phyloP scores from a whole-genome alignment of 2,888 invertebrate species.

The Anodontia alba region DNA sequence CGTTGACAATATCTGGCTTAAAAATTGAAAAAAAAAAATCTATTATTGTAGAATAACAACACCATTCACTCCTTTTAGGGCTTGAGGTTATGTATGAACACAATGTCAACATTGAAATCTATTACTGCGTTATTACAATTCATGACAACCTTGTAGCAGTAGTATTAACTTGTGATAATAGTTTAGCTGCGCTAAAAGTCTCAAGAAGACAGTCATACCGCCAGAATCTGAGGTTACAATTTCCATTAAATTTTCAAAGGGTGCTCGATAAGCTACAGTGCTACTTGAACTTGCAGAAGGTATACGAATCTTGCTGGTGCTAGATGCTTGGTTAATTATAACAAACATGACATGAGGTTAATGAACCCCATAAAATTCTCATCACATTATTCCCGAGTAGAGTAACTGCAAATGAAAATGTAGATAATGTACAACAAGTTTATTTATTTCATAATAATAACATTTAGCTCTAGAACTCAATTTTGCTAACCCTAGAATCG shows the following conservation, averaged over 20 bases:
- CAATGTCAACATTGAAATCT: conserved; percentile 43
- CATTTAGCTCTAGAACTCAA: no score
- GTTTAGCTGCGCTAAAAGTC: conserved; percentile 29
- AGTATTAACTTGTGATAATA: conserved; percentile 18
- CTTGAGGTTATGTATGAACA: conserved; percentile 47
- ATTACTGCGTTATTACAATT: conserved; percentile 3
- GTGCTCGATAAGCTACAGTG: conserved; percentile 6
- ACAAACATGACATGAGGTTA: conserved; percentile 22
- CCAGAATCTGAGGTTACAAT: conserved; percentile 29
- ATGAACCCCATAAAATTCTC: conserved; percentile 29
- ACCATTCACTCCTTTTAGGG: conserved; percentile 50
- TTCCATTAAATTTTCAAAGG: conserved; percentile 17
- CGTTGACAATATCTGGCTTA: conserved; percentile 13
- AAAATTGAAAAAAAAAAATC: conserved; percentile 5
- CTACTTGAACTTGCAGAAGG: conserved; percentile 29
- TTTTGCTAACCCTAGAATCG: no score
- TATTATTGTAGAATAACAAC: conserved; percentile 37
- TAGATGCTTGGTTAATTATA: conserved; percentile 17
- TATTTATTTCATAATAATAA: conserved; percentile 14
- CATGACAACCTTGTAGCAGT: conserved; percentile 24
- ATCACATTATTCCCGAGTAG: conserved; percentile 6
- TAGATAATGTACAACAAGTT: conserved; percentile 2
- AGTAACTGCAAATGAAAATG: conserved; percentile 12
- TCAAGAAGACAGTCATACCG: background rate
- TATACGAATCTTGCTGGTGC: background rate